phyloP scores from a whole-genome alignment of 2,113 vertebrate species.

The Thryonomys swinderianus region DNA sequence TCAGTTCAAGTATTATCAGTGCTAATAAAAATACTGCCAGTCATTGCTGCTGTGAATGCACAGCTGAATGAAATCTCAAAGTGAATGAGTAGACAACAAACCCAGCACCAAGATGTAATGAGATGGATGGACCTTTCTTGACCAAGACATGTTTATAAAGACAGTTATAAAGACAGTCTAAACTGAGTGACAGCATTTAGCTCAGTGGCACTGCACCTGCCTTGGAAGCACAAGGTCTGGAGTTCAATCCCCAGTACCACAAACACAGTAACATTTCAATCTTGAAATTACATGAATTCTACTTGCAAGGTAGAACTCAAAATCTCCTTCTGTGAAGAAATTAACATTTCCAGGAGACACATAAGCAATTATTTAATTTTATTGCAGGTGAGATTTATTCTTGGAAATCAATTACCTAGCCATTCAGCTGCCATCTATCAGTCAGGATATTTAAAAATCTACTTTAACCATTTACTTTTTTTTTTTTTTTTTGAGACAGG shows the following conservation, averaged over 20 bases:
- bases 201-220: no score
- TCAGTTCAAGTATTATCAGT: neutral
- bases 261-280: neutral
- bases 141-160: neutral
- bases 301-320: neutral
- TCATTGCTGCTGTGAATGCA: neutral
- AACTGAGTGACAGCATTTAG: neutral
- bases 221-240: no score
- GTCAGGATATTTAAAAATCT: conserved; percentile 21
- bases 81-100: neutral
- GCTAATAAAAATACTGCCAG: neutral
- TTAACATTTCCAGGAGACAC: neutral
- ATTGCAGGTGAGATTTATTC: neutral
- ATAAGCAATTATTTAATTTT: neutral
- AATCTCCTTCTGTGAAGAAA: neutral
- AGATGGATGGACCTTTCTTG: neutral
- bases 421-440: neutral
- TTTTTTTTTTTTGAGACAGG: no score
- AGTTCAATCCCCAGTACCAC: no score
- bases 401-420: neutral
- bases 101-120: neutral
- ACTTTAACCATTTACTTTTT: no score
- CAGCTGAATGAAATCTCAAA: neutral
- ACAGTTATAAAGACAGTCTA: neutral
- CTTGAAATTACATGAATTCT: neutral